phyloP scores from a whole-genome alignment of 2,797 vertebrate genomes.

The Thripadectes ignobilis region DNA sequence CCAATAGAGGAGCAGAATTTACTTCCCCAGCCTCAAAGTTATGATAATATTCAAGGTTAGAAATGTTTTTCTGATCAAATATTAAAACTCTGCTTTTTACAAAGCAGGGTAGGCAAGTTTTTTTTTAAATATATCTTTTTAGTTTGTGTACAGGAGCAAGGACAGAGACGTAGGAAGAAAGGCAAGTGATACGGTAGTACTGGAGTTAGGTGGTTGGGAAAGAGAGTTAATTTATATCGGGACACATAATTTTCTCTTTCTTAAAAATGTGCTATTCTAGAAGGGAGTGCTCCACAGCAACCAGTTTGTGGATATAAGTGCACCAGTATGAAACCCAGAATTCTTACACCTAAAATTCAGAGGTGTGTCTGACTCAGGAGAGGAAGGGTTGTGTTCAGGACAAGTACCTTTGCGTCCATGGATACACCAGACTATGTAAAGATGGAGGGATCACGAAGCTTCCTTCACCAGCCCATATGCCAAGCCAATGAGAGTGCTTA shows the following conservation, averaged over 20 bases:
- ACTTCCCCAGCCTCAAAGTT: slow-evolving; percentile 42
- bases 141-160: neutral
- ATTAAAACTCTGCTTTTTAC: slow-evolving; percentile 36
- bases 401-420: neutral
- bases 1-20: slow-evolving; percentile 26
- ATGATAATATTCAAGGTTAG: slow-evolving; percentile 43
- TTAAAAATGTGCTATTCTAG: neutral
- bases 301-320: neutral
- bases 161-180: neutral
- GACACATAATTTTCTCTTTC: neutral
- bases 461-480: neutral
- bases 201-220: neutral
- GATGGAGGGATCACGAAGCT: rapidly evolving
- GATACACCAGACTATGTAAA: neutral
- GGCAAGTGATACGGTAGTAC: neutral
- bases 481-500: neutral
- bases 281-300: neutral
- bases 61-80: slow-evolving; percentile 49
- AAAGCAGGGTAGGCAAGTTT: neutral
- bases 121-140: too few species aligned
- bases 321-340: neutral
- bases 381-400: neutral
- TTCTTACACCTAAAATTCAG: neutral
- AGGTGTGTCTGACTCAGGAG: neutral
- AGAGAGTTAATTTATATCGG: neutral